A percentile compares a stretch with the other conserved stretches of the same genome.
These are phyloP conservation scores for Rhopalosiphum maidis DNA, from an alignment of 1,140 invertebrate genomes.

Conservation along the genomic window DNA sequence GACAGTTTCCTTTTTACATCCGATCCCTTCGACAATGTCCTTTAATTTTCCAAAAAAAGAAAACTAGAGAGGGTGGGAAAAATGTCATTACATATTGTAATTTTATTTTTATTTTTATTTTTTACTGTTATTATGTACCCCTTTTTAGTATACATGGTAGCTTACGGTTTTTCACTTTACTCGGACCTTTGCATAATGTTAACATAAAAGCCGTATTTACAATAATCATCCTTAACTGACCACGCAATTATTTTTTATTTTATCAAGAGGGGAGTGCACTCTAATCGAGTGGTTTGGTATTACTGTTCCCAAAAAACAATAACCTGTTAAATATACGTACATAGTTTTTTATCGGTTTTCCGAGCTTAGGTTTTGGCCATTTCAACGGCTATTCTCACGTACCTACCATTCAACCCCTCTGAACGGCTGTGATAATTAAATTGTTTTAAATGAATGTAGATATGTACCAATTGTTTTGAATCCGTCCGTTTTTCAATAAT, in stretches of 20 bases:
- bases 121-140: background rate
- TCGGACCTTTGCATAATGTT: conserved; percentile 24
- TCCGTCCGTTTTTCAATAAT: background rate
- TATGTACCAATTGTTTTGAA: background rate
- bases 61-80: background rate
- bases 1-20: background rate
- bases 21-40: background rate
- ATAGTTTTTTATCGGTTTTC: conserved; percentile 10
- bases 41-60: background rate
- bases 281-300: conserved; percentile 19
- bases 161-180: conserved; percentile 19
- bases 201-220: background rate
- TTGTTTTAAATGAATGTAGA: background rate
- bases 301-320: conserved; percentile 31
- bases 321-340: background rate
- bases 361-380: background rate
- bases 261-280: background rate
- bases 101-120: background rate
- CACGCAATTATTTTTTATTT: conserved; percentile 47
- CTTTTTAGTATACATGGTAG: background rate
- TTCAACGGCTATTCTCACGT: conserved; percentile 18
- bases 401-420: background rate
- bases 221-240: conserved; percentile 37
- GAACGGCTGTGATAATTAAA: background rate
- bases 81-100: background rate